Evolutionary conservation across 2,888 invertebrate genomes (phyloP).

Genomic region (Lycaena phlaeas): DNA sequence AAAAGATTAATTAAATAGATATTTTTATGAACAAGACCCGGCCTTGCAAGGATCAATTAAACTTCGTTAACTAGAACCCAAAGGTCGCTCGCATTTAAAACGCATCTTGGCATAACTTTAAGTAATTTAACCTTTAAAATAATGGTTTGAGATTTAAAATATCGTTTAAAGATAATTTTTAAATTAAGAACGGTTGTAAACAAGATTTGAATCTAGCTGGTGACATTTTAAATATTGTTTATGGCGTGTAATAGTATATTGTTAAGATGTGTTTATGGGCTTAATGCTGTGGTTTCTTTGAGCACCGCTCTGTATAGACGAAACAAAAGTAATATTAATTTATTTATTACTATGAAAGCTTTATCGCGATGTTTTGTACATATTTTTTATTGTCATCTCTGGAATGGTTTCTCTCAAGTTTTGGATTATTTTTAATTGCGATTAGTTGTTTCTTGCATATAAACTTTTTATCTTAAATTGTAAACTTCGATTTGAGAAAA

Average conservation of each 20-base stretch:
- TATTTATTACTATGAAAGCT: no score
- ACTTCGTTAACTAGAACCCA: background rate
- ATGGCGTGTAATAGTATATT: background rate
- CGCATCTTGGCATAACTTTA: background rate
- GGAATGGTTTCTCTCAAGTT: no score
- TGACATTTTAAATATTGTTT: slow-evolving; percentile 1
- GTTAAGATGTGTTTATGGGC: no score
- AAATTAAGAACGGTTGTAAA: slow-evolving; percentile 2
- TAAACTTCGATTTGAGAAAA: no score
- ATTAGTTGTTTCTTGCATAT: no score
- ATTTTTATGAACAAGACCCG: background rate
- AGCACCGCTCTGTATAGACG: no score
- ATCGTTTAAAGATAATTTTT: slow-evolving; percentile 5
- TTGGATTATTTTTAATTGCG: no score
- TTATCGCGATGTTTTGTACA: no score
- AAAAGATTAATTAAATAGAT: background rate
- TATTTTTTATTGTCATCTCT: no score
- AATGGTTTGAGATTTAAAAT: slow-evolving; percentile 5
- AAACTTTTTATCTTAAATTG: no score
- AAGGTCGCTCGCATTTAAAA: background rate
- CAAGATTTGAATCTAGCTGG: slow-evolving; percentile 2
- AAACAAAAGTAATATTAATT: no score
- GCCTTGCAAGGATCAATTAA: background rate
- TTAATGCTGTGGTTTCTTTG: no score
- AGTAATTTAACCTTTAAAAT: slow-evolving; percentile 3